These are phyloP conservation scores for Pocillopora verrucosa DNA, from an alignment of 64 coral and sea anemone species.

Conservation along the genomic window DNA sequence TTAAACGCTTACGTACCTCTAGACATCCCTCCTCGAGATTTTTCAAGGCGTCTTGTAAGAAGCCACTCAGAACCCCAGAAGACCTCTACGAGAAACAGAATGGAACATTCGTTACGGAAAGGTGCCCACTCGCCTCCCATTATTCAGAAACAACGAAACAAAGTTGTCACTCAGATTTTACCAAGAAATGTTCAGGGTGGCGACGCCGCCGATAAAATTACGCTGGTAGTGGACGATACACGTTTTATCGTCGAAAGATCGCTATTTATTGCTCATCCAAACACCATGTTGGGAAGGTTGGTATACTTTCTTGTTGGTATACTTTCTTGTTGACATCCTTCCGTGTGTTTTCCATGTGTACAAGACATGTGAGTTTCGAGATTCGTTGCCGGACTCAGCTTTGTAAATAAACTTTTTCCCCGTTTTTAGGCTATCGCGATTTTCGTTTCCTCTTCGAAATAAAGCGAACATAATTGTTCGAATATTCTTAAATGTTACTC, in stretches of 20 bases:
- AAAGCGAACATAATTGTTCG: too few relatives aligned
- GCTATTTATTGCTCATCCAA: constrained; percentile 88
- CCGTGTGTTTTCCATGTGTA: neutral
- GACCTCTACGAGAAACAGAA: constrained; percentile 14
- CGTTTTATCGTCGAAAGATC: constrained; percentile 94
- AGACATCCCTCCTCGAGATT: constrained; percentile 89
- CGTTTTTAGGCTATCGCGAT: too few relatives aligned
- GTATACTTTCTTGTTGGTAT: constrained; percentile 31
- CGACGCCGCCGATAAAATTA: constrained; percentile 72
- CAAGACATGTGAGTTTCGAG: too few relatives aligned
- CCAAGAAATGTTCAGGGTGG: constrained; percentile 58
- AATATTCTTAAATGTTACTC: too few relatives aligned
- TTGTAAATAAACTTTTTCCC: too few relatives aligned
- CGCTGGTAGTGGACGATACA: constrained; percentile 90
- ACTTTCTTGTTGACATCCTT: constrained; percentile 18
- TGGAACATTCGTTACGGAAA: constrained; percentile 4
- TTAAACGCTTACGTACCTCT: constrained; percentile 70
- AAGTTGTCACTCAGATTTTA: constrained; percentile 66
- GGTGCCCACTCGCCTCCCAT: constrained; percentile 23
- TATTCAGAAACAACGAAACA: constrained; percentile 50
- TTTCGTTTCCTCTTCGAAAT: too few relatives aligned
- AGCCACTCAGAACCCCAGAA: constrained; percentile 56
- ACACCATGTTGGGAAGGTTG: constrained; percentile 97
- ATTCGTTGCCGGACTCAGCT: too few relatives aligned
- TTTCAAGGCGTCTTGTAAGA: constrained; percentile 66